phyloP scores from a whole-genome alignment of 2,888 invertebrate genomes.

The Gastrophysa polygoni region DNA sequence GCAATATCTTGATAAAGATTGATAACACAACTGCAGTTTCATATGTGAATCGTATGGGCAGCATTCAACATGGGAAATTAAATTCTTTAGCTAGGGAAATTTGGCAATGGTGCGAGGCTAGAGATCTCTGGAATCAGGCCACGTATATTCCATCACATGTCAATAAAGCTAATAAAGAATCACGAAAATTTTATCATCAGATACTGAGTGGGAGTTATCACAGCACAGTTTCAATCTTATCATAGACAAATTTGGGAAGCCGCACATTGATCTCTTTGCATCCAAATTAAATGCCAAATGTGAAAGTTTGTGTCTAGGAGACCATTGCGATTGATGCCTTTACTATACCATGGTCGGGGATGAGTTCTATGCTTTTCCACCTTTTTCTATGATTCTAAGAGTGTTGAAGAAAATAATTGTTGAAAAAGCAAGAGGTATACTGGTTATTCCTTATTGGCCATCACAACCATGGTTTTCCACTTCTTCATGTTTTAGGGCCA shows the following conservation, averaged over 20 bases:
- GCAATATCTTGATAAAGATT: background rate
- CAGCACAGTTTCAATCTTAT: too few species aligned
- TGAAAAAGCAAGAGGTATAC: background rate
- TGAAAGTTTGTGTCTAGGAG: too few species aligned
- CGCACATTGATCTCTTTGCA: too few species aligned
- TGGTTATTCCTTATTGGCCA: background rate
- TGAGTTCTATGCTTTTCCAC: background rate
- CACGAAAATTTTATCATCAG: background rate
- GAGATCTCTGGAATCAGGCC: constrained; percentile 26
- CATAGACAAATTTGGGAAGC: too few species aligned
- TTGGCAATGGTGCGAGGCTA: constrained; percentile 35
- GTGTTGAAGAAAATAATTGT: background rate
- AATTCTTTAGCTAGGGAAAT: constrained; percentile 25
- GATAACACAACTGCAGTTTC: constrained; percentile 18
- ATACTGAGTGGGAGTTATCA: background rate
- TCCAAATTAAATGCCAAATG: too few species aligned
- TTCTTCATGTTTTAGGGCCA: background rate
- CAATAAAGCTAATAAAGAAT: constrained; percentile 25
- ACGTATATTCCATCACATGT: too few species aligned
- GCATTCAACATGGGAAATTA: too few species aligned
- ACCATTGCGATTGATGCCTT: too few species aligned
- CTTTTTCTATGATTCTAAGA: background rate
- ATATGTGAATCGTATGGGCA: too few species aligned
- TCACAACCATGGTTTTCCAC: background rate
- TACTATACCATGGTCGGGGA: too few species aligned